Base-by-base conservation (phyloP, 2,888 invertebrate genomes). In the Hipparchia semele region DNA sequence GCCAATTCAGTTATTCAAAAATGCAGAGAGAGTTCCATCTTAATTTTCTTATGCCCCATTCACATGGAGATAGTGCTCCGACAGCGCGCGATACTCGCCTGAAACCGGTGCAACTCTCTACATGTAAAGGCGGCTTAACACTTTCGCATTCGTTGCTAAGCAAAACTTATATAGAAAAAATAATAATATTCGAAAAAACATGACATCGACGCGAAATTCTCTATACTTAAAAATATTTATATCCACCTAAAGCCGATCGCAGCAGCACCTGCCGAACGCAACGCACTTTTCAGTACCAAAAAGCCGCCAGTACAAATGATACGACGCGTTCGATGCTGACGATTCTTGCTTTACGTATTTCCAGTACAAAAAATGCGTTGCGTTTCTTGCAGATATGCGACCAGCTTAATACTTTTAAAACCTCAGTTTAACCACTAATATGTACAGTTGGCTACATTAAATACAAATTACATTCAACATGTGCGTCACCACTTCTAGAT, bases 71-170 rank as follows among this genome's bases (percentile, higher is more conserved):
- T 12, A 65, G 53, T 65, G 6, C 23, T 6, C 33, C 12, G 13
- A 59, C 33, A 2, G 8, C 6, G 23, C 13, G 13, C n/a, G 5
- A 60, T 33, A 10, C 10, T 39, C 2, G 12, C 33, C 33, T 3
- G 10, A 23, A 60, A 12, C 10, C 10, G 9, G 59, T 23, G 23
- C n/a, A 49, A 53, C 51, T 65, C 2, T 65, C 33, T 65, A 33
- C 5, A 39, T 53, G 33, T 53, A 65, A 65, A 33, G 9, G 7
- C 12, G 65, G 10, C 65, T 23, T 64, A 23, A 62, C 9, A 51
- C 23, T 64, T 64, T 51, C 23, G 91, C 90, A 91, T 89, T 90
- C 93, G 92, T 90, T 92, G 92, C 91, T 88, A 89, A 83, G 88
- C 89, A 90, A 92, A 90, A 87, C 74, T 87, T 84, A 86, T 85